Evolutionary conservation across 2,888 invertebrate species (phyloP).

Genomic region (Blastobasis lacticolella): DNA sequence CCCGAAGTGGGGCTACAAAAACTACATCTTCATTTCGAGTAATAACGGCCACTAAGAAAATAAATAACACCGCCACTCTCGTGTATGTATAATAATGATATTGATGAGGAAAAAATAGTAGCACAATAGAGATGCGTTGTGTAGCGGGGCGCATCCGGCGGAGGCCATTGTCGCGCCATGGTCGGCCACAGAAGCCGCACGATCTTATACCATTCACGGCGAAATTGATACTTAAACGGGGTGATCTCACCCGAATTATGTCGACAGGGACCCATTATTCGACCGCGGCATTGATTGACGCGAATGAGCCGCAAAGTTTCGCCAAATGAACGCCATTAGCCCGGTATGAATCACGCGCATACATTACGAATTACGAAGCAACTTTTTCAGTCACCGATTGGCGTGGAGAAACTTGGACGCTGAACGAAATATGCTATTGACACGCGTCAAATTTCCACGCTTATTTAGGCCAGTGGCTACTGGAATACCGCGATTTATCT

Average conservation of each 20-base stretch:
- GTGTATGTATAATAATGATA: constrained; percentile 44
- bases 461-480: too few species aligned
- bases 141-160: constrained; percentile 46
- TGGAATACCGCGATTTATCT: too few species aligned
- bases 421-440: too few species aligned
- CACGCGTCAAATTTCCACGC: too few species aligned
- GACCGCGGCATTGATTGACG: constrained; percentile 2
- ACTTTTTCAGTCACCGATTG: too few species aligned
- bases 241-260: constrained; percentile 21
- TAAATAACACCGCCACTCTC: constrained; percentile 52
- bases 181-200: background rate
- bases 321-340: background rate
- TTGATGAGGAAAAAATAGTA: constrained; percentile 8
- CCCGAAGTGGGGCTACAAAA: constrained; percentile 44
- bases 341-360: too few species aligned
- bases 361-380: too few species aligned
- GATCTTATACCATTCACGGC: constrained; percentile 18
- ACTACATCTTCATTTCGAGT: constrained; percentile 54
- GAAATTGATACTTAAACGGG: constrained; percentile 27
- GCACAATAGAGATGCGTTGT: constrained; percentile 27
- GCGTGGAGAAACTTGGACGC: too few species aligned
- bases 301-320: constrained; percentile 1
- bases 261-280: constrained; percentile 17
- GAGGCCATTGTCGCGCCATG: constrained; percentile 11
- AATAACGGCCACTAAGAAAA: constrained; percentile 54